Evolutionary conservation across 2,888 invertebrate species (phyloP), one percentile per base, ranked within the genome.

Genomic region (Oxycera nigricornis): DNA sequence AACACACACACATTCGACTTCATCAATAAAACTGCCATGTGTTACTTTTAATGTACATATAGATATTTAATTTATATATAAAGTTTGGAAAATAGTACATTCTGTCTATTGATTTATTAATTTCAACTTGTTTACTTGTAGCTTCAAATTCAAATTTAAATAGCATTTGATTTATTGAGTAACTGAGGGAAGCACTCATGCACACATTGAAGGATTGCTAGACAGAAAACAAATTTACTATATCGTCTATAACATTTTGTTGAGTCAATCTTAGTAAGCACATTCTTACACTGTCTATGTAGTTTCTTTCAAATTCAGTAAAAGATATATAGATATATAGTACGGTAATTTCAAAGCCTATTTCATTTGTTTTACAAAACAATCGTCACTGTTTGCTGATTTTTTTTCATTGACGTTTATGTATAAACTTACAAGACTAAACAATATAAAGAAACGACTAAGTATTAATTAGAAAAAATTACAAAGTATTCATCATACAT

Each of bases 121-220:
- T 55, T 20, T 55, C 20, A 24, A 9, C 20, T 62, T 1, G 31
- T 62, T 35, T 35, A n/a, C 39, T 35, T 35, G 31, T n/a, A 35
- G 20, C 31, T n/a, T 62, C 55, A 4, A n/a, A 24, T 22, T 55
- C 17, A 55, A 55, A 11, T 55, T 55, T 24, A 55, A 55, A 55
- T 55, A 20, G 55, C 20, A 55, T 55, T 55, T 55, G 14, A 39
- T 24, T 65, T 65, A 65, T 39, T 65, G 70, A 70, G 70, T 55
- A 52, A 55, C 70, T 70, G 70, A 70, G 55, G 70, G 70, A 70
- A 70, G 70, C 70, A 70, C 70, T 70, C 70, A 70, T 70, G 31
- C 65, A 35, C 35, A 62, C 35, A 28, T 31, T 17, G 17, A 17
- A 17, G 22, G 2, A 50, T 50, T 50, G 4, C 50, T 50, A 50